Base-by-base conservation (phyloP, 2,797 vertebrate species). In the Heterohyrax brucei region DNA sequence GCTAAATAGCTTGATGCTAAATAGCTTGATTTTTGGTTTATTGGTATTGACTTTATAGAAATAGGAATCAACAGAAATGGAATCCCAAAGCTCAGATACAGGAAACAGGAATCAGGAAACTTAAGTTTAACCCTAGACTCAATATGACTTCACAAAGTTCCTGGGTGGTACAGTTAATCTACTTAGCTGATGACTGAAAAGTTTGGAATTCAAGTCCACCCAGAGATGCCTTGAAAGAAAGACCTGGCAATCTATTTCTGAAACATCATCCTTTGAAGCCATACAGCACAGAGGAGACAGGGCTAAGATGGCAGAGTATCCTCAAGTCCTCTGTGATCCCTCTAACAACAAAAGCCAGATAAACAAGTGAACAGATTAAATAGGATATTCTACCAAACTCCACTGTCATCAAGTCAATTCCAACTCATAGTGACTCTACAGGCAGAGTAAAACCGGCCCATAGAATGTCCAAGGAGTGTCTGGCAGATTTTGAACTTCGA, bases 81-180 rank as follows among this genome's bases (percentile, higher is more conserved):
- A 90, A 44, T 70, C n/a, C 30, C 85, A 28, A 86, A 70, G 7
- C 21, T 96, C 22, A 94, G 30, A 2, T 44, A 28, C 24, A 85
- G 39, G 10, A 46, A 59, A 72, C 10, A 72, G 19, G 26, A 83
- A 50, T 83, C 14, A 80, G 44, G 79, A 95, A 89, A 80, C 4
- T 9, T 12, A 6, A 2, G 3, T 95, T 44, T 68, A 83, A 79
- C 78, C 7, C 50, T 33, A 86, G 44, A 30, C 18, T 89, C 72
- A 19, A 53, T n/a, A 83, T 50, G 4, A 76, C 7, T 77, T 83
- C 21, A 48, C 7, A 19, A 81, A 76, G 68, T 70, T 6, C 68
- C n/a, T 70, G n/a, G n/a, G 19, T 66, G 14, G 64, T 30, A 33
- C 13, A 70, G 66, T 24, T 16, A 70, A 70, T 5, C 28, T 6